Percentiles rank a stretch among this genome's conserved stretches.
Evolutionary conservation across 2,113 vertebrate species (phyloP).

Genomic region (Alaudala cheleensis): DNA sequence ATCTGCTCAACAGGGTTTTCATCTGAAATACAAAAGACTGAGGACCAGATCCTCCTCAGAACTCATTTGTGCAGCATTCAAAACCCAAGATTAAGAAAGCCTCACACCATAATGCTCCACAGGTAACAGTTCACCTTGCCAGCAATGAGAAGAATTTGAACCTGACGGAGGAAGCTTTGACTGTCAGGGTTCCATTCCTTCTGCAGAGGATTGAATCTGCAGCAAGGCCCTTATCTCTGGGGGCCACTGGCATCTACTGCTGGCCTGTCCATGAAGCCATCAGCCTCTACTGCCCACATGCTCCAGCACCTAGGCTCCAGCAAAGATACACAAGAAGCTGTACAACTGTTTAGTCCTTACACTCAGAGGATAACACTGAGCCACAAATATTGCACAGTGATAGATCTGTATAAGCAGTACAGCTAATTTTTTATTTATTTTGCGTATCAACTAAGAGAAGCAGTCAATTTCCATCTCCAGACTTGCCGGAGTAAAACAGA

Average conservation of each 20-base stretch:
- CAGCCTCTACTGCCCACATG: fast-evolving
- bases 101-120: background rate
- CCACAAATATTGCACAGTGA: background rate
- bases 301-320: background rate
- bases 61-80: background rate
- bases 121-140: background rate
- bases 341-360: background rate
- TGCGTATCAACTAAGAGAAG: background rate
- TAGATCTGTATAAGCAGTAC: background rate
- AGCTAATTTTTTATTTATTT: background rate
- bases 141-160: background rate
- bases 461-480: background rate
- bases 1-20: background rate
- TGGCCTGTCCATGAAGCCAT: background rate
- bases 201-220: background rate
- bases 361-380: background rate
- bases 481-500: background rate
- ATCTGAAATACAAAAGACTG: background rate
- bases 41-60: background rate
- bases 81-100: background rate
- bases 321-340: background rate
- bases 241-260: background rate
- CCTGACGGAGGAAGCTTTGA: background rate
- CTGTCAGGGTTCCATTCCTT: background rate
- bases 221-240: background rate